Evolutionary conservation across 2,888 invertebrate species (phyloP), one percentile per base, ranked within the genome.

Genomic region (Catocala nupta): DNA sequence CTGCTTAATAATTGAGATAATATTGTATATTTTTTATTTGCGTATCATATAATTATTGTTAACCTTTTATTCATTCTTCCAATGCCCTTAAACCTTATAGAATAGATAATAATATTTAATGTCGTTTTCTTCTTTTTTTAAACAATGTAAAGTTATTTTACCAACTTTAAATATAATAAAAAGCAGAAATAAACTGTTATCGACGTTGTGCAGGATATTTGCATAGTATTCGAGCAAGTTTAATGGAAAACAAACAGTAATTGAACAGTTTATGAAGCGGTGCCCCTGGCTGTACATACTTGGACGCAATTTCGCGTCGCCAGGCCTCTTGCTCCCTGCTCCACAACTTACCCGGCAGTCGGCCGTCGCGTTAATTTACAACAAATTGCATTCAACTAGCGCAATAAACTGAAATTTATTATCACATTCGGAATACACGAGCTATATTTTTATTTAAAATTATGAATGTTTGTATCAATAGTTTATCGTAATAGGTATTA

Each of bases 201-300:
- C 36, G 36, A 39, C 36, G 9, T 39, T 39, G 36, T 57, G 48
- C 55, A 64, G 57, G 69, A 48, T 49, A 70, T 65, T 62, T 61
- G 36, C 52, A 53, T 60, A 8, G 49, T 53, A 66, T 39, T 39
- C 8, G 36, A 39, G 60, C 68, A 82, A 82, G 63, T 81, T 81
- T 80, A 83, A 84, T 81, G 70, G 68, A 75, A 78, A 73, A 70
- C 77, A 82, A 83, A 82, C 76, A 82, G 81, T 73, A 85, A 83
- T 83, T 82, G 75, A 74, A 68, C 66, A 69, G 63, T 65, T 63
- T 71, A 73, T 68, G 74, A 80, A 74, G 68, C 72, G 71, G 67
- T 65, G 57, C 63, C 68, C 44, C 68, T 70, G 67, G 59, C 62
- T 64, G 66, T 70, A 71, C 74, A 69, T 7, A 81, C 73, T 82